phyloP scores from a whole-genome alignment of 2,113 vertebrate species.

The Lophotis ruficrista region DNA sequence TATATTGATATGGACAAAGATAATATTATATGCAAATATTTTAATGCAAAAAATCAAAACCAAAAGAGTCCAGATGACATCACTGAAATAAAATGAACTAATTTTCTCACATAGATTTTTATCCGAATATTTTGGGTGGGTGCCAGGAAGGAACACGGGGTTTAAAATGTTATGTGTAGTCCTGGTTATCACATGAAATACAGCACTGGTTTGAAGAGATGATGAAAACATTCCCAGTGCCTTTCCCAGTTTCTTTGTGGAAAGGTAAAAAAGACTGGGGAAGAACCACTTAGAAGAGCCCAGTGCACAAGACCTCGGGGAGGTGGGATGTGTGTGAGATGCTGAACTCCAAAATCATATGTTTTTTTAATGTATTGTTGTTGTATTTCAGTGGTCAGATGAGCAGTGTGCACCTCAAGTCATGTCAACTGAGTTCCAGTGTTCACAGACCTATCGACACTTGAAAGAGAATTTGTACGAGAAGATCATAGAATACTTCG shows the following conservation, averaged over 20 bases:
- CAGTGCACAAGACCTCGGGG: not conserved
- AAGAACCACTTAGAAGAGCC: not conserved
- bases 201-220: not conserved
- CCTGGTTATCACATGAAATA: not conserved
- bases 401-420: constrained; percentile 88
- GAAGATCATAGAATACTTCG: constrained; percentile 95
- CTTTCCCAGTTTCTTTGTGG: not conserved
- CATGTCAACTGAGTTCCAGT: constrained; percentile 86
- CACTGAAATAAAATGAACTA: not conserved
- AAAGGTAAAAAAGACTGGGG: not conserved
- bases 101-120: not conserved
- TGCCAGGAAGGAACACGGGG: not conserved
- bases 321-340: not conserved
- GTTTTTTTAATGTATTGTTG: not conserved
- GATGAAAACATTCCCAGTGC: not conserved
- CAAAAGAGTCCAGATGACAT: not conserved
- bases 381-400: constrained; percentile 78
- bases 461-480: constrained; percentile 92
- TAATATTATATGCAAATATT: not conserved
- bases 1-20: not conserved
- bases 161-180: not conserved
- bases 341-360: not conserved
- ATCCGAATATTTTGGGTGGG: not conserved
- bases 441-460: constrained; percentile 91
- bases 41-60: not conserved